Base-by-base conservation (phyloP, 2,113 vertebrate species). In the Leucosticte australis region DNA sequence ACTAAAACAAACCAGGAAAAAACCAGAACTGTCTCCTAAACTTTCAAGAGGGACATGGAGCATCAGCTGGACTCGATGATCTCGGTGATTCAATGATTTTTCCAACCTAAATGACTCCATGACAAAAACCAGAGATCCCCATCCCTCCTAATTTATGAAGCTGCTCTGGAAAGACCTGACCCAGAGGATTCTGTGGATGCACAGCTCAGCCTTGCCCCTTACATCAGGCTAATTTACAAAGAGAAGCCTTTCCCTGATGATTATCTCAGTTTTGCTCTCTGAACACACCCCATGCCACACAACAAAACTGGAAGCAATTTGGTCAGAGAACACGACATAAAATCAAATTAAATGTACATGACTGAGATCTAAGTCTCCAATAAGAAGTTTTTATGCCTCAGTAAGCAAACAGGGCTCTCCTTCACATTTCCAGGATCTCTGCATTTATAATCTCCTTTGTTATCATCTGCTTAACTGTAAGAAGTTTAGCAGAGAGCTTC, bases 331-430 rank as follows among this genome's bases (percentile, higher is more conserved):
- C 3, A 2, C 7, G 19, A 24, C 19, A 9, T 5, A 26, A 91
- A 90, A 63, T 31, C 9, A 82, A 91, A 47, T 65, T 73, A 49
- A 79, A 52, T 5, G 8, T 31, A 60, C 70, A 27, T 5, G 44
- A 44, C 84, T 52, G 17, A 79, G 90, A 60, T 60, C 2, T 11
- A 82, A 91, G 57, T 24, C 24, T 28, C 27, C 41, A 19, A 0
- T 33, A n/a, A 13, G 78, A 41, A 56, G 41, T 52, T 79, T 46
- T 52, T 35, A 22, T 49, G 62, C 70, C 31, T 56, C 59, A 33
- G 46, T 44, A 41, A 76, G 92, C 90, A 90, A 84, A 83, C 44
- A 73, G 88, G 78, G 22, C n/a, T 90, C 78, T 79, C 81, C 81
- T 59, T 52, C 82, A 37, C 50, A 7, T 53, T 73, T 23, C 69